phyloP scores from a whole-genome alignment of 2,113 vertebrate species.

The Pygoscelis adeliae region DNA sequence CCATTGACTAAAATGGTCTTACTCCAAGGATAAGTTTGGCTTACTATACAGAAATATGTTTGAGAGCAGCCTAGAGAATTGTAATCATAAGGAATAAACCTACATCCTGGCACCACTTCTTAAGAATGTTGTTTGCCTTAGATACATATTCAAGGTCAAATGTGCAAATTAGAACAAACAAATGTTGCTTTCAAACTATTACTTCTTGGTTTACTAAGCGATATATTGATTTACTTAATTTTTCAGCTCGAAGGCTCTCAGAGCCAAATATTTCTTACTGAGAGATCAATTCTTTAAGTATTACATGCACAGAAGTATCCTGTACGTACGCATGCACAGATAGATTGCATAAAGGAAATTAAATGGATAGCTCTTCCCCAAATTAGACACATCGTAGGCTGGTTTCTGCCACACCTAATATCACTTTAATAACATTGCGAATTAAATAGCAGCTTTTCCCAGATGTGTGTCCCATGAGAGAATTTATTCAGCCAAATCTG shows the following conservation, averaged over 20 bases:
- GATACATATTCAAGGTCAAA: background rate
- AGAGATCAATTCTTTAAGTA: background rate
- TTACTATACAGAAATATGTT: background rate
- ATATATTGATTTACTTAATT: background rate
- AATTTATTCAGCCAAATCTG: background rate
- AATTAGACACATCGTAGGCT: background rate
- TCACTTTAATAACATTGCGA: background rate
- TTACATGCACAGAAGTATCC: background rate
- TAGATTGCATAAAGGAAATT: background rate
- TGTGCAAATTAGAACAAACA: background rate
- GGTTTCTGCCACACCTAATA: background rate
- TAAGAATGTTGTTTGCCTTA: background rate
- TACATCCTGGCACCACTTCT: background rate
- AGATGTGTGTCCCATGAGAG: background rate
- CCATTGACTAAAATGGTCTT: constrained; percentile 48
- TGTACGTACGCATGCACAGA: background rate
- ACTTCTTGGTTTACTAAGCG: background rate
- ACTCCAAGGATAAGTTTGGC: constrained; percentile 45
- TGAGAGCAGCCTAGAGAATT: background rate
- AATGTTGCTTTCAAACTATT: background rate
- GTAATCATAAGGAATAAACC: background rate
- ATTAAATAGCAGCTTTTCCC: background rate
- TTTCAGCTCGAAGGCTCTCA: background rate
- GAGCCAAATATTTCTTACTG: background rate
- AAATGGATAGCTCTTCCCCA: background rate